Conservation (phyloP, 2,113 vertebrate species). For the Rhinolophus sinicus region DNA sequence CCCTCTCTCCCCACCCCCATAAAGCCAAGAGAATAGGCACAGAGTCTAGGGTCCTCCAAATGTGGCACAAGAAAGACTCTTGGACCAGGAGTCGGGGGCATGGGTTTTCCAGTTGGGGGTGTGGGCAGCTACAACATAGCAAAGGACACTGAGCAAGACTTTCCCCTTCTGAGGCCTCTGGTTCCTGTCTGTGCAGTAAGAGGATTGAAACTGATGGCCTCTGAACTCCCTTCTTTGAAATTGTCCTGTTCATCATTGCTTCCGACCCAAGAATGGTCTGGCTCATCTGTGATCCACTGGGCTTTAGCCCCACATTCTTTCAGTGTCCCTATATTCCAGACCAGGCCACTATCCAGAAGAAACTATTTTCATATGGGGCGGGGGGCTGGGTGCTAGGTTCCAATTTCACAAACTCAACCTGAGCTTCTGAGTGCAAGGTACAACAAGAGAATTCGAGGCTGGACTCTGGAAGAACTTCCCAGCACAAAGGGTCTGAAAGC, state of each 20-base stretch:
- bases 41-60: not conserved
- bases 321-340: not conserved
- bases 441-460: not conserved
- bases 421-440: not conserved
- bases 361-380: not conserved
- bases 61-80: not conserved
- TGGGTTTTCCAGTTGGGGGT: constrained; percentile 1
- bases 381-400: not conserved
- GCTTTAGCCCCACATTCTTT: not conserved
- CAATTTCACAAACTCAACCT: not conserved
- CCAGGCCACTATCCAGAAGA: not conserved
- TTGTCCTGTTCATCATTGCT: not conserved
- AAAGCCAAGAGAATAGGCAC: not conserved
- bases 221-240: not conserved
- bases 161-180: not conserved
- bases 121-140: not conserved
- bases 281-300: not conserved
- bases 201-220: not conserved
- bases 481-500: not conserved
- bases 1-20: not conserved
- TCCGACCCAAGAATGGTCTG: not conserved
- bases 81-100: not conserved
- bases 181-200: not conserved
- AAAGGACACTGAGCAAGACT: not conserved
- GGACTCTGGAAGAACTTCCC: constrained; percentile 33